Evolutionary conservation across 1,140 invertebrate genomes (phyloP).

Genomic region (Monomorium pharaonis): DNA sequence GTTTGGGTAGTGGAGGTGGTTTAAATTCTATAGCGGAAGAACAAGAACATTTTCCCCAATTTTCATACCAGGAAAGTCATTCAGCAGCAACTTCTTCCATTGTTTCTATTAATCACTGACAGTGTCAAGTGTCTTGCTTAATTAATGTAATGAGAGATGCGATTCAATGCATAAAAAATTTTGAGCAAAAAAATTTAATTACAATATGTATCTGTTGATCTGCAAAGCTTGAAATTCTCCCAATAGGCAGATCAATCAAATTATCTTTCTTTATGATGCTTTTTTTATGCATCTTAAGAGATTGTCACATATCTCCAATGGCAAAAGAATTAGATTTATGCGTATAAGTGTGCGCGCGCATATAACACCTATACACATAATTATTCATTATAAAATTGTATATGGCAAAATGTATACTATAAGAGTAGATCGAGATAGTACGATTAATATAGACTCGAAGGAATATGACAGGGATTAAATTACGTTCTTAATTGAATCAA

Average conservation of each 20-base stretch:
- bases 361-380: slow-evolving; percentile 53
- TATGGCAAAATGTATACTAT: slow-evolving; percentile 68
- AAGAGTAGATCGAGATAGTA: slow-evolving; percentile 63
- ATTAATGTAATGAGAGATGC: slow-evolving; percentile 63
- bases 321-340: slow-evolving; percentile 64
- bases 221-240: slow-evolving; percentile 57
- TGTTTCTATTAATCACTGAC: slow-evolving; percentile 85
- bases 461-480: slow-evolving; percentile 66
- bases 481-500: slow-evolving; percentile 54
- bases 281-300: slow-evolving; percentile 71
- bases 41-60: slow-evolving; percentile 90
- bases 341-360: slow-evolving; percentile 46
- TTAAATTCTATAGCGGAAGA: slow-evolving; percentile 90
- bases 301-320: slow-evolving; percentile 77
- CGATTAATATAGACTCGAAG: slow-evolving; percentile 64
- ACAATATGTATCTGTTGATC: slow-evolving; percentile 58
- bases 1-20: slow-evolving; percentile 84
- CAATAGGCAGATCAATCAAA: slow-evolving; percentile 57
- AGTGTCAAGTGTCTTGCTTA: slow-evolving; percentile 67
- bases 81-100: slow-evolving; percentile 83
- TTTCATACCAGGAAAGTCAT: slow-evolving; percentile 89
- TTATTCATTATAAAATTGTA: slow-evolving; percentile 69
- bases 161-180: slow-evolving; percentile 62
- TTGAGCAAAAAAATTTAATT: slow-evolving; percentile 61
- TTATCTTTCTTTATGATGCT: slow-evolving; percentile 71